These are phyloP conservation scores for Calcarius lapponicus DNA, from an alignment of 2,797 vertebrate genomes.

Conservation along the genomic window DNA sequence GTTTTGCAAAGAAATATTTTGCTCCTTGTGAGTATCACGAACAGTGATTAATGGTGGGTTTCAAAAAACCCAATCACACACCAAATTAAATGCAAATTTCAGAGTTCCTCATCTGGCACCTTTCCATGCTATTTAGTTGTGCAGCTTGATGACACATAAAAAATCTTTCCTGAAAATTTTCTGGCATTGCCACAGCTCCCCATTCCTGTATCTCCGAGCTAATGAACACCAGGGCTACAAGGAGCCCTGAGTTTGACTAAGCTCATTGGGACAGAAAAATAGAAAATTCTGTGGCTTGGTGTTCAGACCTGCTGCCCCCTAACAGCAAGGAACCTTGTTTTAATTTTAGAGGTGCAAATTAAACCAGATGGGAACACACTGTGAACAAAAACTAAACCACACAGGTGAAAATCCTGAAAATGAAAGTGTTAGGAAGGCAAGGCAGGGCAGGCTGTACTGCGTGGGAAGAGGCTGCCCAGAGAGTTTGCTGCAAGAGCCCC, in stretches of 20 bases:
- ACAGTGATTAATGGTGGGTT: background rate
- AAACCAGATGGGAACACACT: background rate
- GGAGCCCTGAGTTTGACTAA: background rate
- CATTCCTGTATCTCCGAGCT: background rate
- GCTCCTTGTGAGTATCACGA: background rate
- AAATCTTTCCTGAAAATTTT: background rate
- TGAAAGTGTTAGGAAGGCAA: background rate
- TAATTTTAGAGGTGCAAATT: constrained; percentile 59
- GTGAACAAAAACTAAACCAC: background rate
- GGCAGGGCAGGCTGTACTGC: background rate
- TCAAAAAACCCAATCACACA: background rate
- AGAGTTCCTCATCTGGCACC: background rate
- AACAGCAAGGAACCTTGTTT: constrained; percentile 24
- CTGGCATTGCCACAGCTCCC: background rate
- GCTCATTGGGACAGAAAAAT: background rate
- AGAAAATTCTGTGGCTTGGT: background rate
- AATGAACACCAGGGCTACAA: background rate
- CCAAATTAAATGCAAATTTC: background rate
- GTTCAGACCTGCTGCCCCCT: background rate
- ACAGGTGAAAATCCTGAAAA: background rate
- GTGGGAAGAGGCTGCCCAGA: background rate
- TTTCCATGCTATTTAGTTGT: background rate
- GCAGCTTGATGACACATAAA: background rate
- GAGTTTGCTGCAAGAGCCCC: background rate
- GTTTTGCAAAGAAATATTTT: background rate